These are phyloP conservation scores for Drosophila birchii DNA, from an alignment of 2,888 invertebrate species.

Conservation along the genomic window DNA sequence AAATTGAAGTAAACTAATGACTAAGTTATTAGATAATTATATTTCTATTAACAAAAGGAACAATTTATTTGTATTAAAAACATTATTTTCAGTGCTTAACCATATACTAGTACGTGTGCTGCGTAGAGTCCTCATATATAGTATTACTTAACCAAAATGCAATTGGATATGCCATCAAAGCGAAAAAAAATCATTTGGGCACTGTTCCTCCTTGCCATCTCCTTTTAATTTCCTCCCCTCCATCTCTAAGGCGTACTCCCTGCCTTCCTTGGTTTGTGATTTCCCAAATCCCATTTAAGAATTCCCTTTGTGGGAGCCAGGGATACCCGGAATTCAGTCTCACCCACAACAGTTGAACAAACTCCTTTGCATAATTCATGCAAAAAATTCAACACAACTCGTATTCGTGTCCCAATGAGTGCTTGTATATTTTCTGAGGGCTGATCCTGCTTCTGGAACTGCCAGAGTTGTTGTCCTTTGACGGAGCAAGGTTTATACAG, in stretches of 20 bases:
- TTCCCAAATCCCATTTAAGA: slow-evolving; percentile 77
- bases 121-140: slow-evolving; percentile 37
- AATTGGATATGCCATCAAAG: slow-evolving; percentile 57
- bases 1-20: too few relatives aligned
- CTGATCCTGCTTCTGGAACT: not conserved
- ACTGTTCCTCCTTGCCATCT: slow-evolving; percentile 27
- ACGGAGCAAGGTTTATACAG: slow-evolving; percentile 31
- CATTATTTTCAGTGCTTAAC: not conserved
- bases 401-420: slow-evolving; percentile 25
- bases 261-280: slow-evolving; percentile 52
- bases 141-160: slow-evolving; percentile 59
- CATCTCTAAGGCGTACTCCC: slow-evolving; percentile 18
- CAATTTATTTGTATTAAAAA: not conserved
- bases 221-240: slow-evolving; percentile 44
- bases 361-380: slow-evolving; percentile 77
- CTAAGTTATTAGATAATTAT: too few relatives aligned
- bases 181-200: slow-evolving; percentile 31
- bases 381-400: slow-evolving; percentile 51
- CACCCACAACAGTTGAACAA: slow-evolving; percentile 63
- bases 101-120: not conserved
- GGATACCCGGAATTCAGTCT: slow-evolving; percentile 42
- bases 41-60: not conserved
- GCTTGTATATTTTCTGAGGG: slow-evolving; percentile 18
- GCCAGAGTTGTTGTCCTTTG: slow-evolving; percentile 10
- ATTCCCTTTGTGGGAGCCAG: slow-evolving; percentile 72